Base-by-base conservation (phyloP, 2,113 vertebrate genomes). In the Oncorhynchus nerka region DNA sequence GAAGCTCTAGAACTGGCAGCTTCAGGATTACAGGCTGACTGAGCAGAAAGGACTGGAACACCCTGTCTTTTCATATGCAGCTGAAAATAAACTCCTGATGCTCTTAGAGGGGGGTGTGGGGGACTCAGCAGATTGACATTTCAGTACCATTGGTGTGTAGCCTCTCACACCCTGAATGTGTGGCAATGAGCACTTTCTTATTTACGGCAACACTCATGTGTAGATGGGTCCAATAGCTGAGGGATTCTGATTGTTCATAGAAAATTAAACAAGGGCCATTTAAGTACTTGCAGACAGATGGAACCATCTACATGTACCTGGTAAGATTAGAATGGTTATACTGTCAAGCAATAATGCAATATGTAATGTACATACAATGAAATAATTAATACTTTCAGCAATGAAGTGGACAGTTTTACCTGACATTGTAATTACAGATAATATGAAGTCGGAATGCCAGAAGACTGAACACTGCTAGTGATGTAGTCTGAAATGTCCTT, bases 1-100 rank as follows among this genome's bases (percentile, higher is more conserved):
- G 91, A 92, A 91, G 89, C 81, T 83, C 87, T 92, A 81, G 79
- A 89, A 77, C 75, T 76, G 16, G 19, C 79, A 71, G 59, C 49
- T 70, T 83, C 70, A 86, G 78, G 84, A 89, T 88, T 86, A 86
- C 81, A 85, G 86, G 84, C 87, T 87, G 86, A 83, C 87, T 87
- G 86, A 78, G 80, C 51, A 59, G 62, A 74, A 78, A 79, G 72
- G 67, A 80, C 45, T 73, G 71, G 77, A 68, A 78, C 76, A 61
- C 68, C 75, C 62, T 77, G 51, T 65, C 79, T 82, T 79, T 79
- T 81, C 76, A 83, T 76, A 83, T 22, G 45, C 74, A 76, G 81
- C 78, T 83, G 68, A 65, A 55, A 70, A 73, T 59, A 39, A 71
- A 82, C 74, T 64, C 66, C 74, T 79, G 48, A 83, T 80, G 39